A percentile compares a stretch with the other conserved stretches of the same genome.
Conservation (phyloP, 2,888 invertebrate genomes). For the Tachina lurida region DNA sequence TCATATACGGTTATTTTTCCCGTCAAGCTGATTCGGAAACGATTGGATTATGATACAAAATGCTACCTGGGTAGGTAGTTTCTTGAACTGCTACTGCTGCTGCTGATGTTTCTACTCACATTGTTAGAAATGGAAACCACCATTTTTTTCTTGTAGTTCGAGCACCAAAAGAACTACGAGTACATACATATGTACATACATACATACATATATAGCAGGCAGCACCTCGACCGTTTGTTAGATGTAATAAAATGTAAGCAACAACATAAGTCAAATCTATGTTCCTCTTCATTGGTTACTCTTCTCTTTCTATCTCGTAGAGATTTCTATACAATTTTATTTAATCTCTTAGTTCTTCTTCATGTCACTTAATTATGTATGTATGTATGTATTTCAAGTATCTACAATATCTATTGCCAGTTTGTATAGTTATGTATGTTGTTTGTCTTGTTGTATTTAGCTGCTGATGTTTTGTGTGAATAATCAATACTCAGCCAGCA, state of each 20-base stretch:
- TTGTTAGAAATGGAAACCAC: conserved; percentile 52
- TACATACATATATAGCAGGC: neutral
- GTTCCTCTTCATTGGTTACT: conserved; percentile 71
- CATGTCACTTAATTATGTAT: too few relatives aligned
- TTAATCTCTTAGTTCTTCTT: conserved; percentile 58
- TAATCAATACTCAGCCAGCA: conserved; percentile 61
- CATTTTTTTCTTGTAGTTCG: conserved; percentile 50
- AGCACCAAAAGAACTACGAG: conserved; percentile 24
- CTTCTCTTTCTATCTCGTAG: conserved; percentile 64
- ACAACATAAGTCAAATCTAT: conserved; percentile 49
- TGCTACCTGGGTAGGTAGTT: too few relatives aligned
- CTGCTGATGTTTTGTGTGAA: conserved; percentile 47
- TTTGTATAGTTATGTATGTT: conserved; percentile 10
- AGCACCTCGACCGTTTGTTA: conserved; percentile 55
- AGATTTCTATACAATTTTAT: conserved; percentile 54
- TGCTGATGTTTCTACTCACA: conserved; percentile 23
- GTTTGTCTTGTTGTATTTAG: conserved; percentile 33
- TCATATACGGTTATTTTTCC: too few relatives aligned
- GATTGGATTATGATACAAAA: too few relatives aligned
- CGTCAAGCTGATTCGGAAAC: too few relatives aligned
- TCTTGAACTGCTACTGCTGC: conserved; percentile 59
- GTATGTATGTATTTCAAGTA: too few relatives aligned
- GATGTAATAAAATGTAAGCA: conserved; percentile 44
- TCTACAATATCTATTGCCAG: conserved; percentile 30
- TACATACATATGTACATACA: too few relatives aligned